Base-by-base conservation (phyloP, 2,797 vertebrate genomes). In the Acrossocheilus fasciatus region DNA sequence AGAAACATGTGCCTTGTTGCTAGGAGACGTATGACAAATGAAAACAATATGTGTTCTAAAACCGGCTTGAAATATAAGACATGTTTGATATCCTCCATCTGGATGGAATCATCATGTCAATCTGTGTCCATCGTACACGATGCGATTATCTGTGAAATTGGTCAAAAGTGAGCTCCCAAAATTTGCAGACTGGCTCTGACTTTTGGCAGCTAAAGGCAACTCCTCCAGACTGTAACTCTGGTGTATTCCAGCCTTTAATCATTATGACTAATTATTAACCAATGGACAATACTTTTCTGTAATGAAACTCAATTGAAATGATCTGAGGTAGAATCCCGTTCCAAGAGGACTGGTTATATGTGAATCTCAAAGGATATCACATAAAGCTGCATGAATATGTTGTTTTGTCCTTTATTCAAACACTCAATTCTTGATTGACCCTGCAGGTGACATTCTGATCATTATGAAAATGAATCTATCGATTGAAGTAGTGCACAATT, bases 381-480 rank as follows among this genome's bases (percentile, higher is more conserved):
- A 83, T 64, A 45, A 74, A n/a, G 12, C 18, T 82, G 6, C n/a
- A 45, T 15, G n/a, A 26, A 73, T 30, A 54, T 57, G 36, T 39
- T 36, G 52, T 45, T 83, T 74, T 2, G 17, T 14, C 52, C 52
- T 74, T 64, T 10, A 15, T 83, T 45, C n/a, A 36, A 75, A 62
- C 26, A 36, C 69, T 74, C 10, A 23, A 18, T 39, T 34, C 12
- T 47, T 34, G 30, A 17, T 52, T 39, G 43, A 66, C 15, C 74
- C 34, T 9, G 34, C 36, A 20, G 62, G 59, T 69, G 45, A 77
- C 34, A 47, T 23, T 45, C 52, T 62, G n/a, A 73, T 59, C 52
- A 59, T 59, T 62, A n/a, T 47, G 62, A 81, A 68, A 81, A 68
- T 34, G 0, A 81, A 68, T 81, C 43, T 68, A 68, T 81, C 36